Conservation (phyloP, 37 sponge, comb jelly and placozoan genomes). For the Diacarnus erythraeanus region DNA sequence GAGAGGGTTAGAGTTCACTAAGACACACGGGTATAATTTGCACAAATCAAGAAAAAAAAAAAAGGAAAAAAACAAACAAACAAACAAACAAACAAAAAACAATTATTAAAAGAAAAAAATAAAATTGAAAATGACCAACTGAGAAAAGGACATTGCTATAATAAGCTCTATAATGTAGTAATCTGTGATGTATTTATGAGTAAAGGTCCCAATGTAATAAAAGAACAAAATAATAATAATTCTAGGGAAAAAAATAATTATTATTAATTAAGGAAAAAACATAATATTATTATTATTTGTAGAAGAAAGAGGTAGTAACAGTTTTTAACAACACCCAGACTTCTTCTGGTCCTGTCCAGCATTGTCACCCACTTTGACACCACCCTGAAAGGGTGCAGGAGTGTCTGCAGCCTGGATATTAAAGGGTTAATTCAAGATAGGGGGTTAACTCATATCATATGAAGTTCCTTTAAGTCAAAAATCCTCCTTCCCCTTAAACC, state of each 20-base stretch:
- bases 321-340: constrained; percentile 11
- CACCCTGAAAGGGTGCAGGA: neutral
- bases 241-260: neutral
- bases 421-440: no score
- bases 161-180: no score
- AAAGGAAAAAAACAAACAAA: neutral
- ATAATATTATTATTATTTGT: no score
- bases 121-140: neutral
- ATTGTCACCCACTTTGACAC: constrained; percentile 24
- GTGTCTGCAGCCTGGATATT: constrained; percentile 10
- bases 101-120: neutral
- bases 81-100: constrained; percentile 8
- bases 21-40: no score
- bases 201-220: neutral
- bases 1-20: no score
- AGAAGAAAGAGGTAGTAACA: neutral
- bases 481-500: neutral
- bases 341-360: constrained; percentile 7
- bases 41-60: no score
- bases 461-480: no score
- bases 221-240: neutral
- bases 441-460: no score
- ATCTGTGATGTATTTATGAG: no score
- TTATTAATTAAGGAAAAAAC: no score
- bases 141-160: neutral